Evolutionary conservation across 2,113 vertebrate genomes (phyloP).

Genomic region (Hyperopisus bebe): DNA sequence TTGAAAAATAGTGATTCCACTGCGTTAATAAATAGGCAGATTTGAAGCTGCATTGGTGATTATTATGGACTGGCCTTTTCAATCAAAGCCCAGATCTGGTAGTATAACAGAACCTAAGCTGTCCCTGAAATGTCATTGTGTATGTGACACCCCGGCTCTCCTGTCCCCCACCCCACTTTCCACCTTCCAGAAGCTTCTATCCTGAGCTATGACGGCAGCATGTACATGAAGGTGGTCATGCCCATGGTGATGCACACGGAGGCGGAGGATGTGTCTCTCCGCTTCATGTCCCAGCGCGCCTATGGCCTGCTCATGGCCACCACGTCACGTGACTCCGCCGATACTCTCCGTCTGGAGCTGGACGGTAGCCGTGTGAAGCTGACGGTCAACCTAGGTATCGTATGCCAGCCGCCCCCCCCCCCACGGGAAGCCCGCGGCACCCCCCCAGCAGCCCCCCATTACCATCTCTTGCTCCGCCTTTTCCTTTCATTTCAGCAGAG

Average conservation of each 20-base stretch:
- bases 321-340: conserved; percentile 89
- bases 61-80: neutral
- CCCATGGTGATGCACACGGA: conserved; percentile 95
- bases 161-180: neutral
- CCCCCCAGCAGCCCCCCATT: conserved; percentile 1
- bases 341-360: conserved; percentile 89
- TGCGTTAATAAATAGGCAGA: neutral
- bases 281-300: conserved; percentile 92
- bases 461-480: conserved; percentile 1
- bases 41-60: neutral
- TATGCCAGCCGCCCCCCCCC: conserved; percentile 50
- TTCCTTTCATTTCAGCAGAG: neutral
- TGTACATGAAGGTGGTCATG: conserved; percentile 99
- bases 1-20: neutral
- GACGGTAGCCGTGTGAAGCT: conserved; percentile 94
- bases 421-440: conserved; percentile 22
- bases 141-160: neutral
- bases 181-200: conserved; percentile 81
- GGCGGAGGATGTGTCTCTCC: conserved; percentile 93
- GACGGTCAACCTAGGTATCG: conserved; percentile 99
- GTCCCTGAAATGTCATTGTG: neutral
- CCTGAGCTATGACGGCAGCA: conserved; percentile 94
- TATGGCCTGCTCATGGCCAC: conserved; percentile 92
- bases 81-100: neutral
- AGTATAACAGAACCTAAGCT: neutral